Conservation (phyloP, 2,888 invertebrate species). For the Chrysolina haemoptera region DNA sequence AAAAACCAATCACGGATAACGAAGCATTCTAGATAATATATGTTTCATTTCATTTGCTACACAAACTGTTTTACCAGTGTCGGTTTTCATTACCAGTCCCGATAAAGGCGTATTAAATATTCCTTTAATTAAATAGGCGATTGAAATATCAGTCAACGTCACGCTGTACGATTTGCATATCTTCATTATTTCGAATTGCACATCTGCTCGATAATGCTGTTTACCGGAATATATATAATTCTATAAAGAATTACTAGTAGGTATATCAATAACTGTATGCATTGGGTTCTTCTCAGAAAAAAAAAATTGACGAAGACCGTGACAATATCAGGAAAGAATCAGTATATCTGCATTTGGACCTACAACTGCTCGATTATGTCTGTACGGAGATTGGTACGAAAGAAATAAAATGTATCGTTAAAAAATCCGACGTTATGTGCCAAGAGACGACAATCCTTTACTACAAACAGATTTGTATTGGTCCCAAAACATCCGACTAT, state of each 20-base stretch:
- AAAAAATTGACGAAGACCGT: too few relatives aligned
- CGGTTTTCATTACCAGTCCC: constrained; percentile 12
- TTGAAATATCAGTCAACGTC: constrained; percentile 23
- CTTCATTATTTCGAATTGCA: constrained; percentile 14
- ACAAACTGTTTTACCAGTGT: neutral
- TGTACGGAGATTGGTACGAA: too few relatives aligned
- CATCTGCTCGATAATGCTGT: neutral
- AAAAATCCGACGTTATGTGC: too few relatives aligned
- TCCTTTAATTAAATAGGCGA: constrained; percentile 15
- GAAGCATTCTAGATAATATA: neutral
- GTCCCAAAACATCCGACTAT: too few relatives aligned
- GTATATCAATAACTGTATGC: neutral
- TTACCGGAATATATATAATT: neutral
- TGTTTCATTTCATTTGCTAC: neutral
- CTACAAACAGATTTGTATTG: too few relatives aligned
- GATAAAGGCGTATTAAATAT: constrained; percentile 6
- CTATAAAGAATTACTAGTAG: neutral
- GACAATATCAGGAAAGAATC: too few relatives aligned
- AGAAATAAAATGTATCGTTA: too few relatives aligned
- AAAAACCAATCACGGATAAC: constrained; percentile 2
- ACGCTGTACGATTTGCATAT: constrained; percentile 10
- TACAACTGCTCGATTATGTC: too few relatives aligned
- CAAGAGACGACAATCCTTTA: too few relatives aligned
- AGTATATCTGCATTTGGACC: too few relatives aligned
- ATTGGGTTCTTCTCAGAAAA: neutral